Conservation (phyloP, 1,140 invertebrate species). For the Rhyzopertha dominica region DNA sequence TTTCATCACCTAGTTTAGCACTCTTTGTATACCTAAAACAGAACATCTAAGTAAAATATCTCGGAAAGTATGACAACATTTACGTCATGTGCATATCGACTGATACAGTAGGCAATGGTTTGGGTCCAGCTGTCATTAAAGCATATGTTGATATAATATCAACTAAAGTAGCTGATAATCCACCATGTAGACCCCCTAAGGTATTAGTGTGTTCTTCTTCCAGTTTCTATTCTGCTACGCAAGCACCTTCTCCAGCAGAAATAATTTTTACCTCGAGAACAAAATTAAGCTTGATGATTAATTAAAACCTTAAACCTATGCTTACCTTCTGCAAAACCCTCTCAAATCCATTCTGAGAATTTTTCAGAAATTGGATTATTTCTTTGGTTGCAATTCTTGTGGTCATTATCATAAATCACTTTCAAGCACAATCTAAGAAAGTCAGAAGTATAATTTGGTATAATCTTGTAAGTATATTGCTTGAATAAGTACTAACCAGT, state of each 20-base stretch:
- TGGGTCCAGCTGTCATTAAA: slow-evolving; percentile 59
- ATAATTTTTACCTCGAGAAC: slow-evolving; percentile 70
- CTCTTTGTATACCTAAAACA: slow-evolving; percentile 66
- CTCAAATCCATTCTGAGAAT: too few relatives aligned
- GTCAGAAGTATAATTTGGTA: too few relatives aligned
- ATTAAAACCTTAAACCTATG: too few relatives aligned
- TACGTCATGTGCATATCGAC: slow-evolving; percentile 70
- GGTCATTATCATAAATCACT: too few relatives aligned
- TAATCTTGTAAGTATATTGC: too few relatives aligned
- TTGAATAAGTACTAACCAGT: too few relatives aligned
- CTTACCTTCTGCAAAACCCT: too few relatives aligned
- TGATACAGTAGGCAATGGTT: slow-evolving; percentile 59
- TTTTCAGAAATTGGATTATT: too few relatives aligned
- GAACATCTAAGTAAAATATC: slow-evolving; percentile 4
- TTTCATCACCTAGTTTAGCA: slow-evolving; percentile 68
- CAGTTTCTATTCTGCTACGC: slow-evolving; percentile 72
- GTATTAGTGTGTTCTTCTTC: slow-evolving; percentile 70
- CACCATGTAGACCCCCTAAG: slow-evolving; percentile 75
- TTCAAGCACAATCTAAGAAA: too few relatives aligned
- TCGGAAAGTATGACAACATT: too few relatives aligned
- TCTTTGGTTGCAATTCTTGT: too few relatives aligned
- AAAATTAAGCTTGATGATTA: too few relatives aligned
- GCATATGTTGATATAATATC: slow-evolving; percentile 80
- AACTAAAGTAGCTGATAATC: slow-evolving; percentile 74
- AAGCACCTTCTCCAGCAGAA: slow-evolving; percentile 61